Percentiles rank a stretch among this genome's conserved stretches.
Conservation (phyloP, 1,140 invertebrate species). For the Nautilus pompilius region DNA sequence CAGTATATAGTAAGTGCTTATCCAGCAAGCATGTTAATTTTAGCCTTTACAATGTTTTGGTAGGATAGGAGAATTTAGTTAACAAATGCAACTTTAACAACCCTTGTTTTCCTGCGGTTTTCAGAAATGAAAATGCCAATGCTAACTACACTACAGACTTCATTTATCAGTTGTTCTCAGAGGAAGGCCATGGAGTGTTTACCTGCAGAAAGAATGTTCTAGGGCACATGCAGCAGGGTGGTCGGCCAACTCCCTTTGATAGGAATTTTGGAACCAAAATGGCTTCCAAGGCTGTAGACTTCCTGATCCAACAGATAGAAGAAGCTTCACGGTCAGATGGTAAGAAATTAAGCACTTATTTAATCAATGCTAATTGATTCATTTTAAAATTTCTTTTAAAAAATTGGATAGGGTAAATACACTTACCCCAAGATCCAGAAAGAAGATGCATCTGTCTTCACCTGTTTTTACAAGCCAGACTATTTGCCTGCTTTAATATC, state of each 20-base stretch:
- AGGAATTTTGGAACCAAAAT: slow-evolving; percentile 98
- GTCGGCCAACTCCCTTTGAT: slow-evolving; percentile 97
- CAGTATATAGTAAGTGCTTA: no score
- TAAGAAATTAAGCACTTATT: slow-evolving; percentile 8
- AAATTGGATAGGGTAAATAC: no score
- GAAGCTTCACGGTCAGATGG: slow-evolving; percentile 20
- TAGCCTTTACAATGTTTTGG: no score
- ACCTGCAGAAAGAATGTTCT: slow-evolving; percentile 92
- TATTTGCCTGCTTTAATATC: no score
- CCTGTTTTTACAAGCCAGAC: no score
- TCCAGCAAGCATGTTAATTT: no score
- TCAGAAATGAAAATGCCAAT: slow-evolving; percentile 90
- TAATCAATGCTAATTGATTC: background rate
- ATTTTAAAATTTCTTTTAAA: background rate
- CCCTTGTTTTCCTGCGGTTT: slow-evolving; percentile 12
- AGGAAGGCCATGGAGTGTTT: slow-evolving; percentile 96
- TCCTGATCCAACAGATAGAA: slow-evolving; percentile 31
- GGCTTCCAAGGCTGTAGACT: slow-evolving; percentile 72
- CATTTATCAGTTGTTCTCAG: slow-evolving; percentile 88
- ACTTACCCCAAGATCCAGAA: no score
- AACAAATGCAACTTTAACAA: slow-evolving; percentile 1
- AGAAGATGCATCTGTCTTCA: no score
- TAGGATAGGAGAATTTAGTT: no score
- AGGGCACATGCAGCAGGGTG: slow-evolving; percentile 77
- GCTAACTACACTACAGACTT: slow-evolving; percentile 97